A percentile compares a stretch with the other conserved stretches of the same genome.
Evolutionary conservation across 1,140 invertebrate species (phyloP).

Genomic region (Macrobrachium rosenbergii): DNA sequence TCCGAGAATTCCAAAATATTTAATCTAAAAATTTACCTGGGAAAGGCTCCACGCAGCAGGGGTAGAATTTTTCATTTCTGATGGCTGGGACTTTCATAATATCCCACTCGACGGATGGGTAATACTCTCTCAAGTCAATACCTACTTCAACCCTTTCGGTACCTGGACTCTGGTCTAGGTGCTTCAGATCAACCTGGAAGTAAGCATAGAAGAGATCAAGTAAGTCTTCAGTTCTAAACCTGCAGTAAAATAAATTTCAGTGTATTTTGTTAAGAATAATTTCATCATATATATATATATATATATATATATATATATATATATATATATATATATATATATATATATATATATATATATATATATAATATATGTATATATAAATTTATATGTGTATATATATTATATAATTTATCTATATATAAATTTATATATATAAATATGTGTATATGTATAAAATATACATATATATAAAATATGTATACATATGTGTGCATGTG

Average conservation of each 20-base stretch:
- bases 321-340: too few relatives aligned
- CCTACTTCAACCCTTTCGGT: slow-evolving; percentile 87
- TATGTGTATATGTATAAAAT: neutral
- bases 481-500: too few relatives aligned
- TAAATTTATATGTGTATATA: slow-evolving; percentile 5
- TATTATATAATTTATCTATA: neutral
- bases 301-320: neutral
- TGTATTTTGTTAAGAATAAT: neutral
- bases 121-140: slow-evolving; percentile 93
- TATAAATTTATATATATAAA: neutral
- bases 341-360: slow-evolving; percentile 8
- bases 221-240: too few relatives aligned
- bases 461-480: too few relatives aligned
- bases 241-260: too few relatives aligned
- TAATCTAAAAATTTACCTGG: slow-evolving; percentile 75
- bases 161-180: slow-evolving; percentile 86
- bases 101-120: slow-evolving; percentile 98
- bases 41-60: slow-evolving; percentile 89
- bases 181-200: slow-evolving; percentile 88
- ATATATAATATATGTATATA: neutral
- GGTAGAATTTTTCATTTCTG: slow-evolving; percentile 90
- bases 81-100: slow-evolving; percentile 93
- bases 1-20: neutral
- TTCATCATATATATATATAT: slow-evolving; percentile 14
- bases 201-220: neutral